Evolutionary conservation across 2,113 vertebrate genomes (phyloP).

Genomic region (Gymnobelideus leadbeateri): DNA sequence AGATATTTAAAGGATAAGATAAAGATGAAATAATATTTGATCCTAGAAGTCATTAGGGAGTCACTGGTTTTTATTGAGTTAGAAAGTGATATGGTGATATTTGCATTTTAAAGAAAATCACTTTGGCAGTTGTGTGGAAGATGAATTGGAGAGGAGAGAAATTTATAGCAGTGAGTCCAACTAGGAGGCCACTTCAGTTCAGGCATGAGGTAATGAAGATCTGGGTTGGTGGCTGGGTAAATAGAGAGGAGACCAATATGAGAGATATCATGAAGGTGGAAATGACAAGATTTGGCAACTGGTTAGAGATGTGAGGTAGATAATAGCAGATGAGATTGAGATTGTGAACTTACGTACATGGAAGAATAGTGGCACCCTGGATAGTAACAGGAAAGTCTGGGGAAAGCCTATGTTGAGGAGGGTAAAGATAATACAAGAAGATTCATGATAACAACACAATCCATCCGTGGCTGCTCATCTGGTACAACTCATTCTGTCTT

Average conservation of each 20-base stretch:
- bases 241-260: not conserved
- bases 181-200: not conserved
- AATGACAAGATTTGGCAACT: not conserved
- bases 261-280: not conserved
- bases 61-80: not conserved
- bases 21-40: not conserved
- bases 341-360: not conserved
- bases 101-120: not conserved
- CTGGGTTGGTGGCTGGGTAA: not conserved
- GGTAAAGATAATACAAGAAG: not conserved
- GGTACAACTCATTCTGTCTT: not conserved
- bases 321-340: not conserved
- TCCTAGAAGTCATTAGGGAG: not conserved
- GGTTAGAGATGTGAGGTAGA: not conserved
- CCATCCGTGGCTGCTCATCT: not conserved
- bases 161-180: not conserved
- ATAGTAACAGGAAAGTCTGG: not conserved
- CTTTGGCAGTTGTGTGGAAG: not conserved
- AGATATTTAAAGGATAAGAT: not conserved
- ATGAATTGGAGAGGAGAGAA: not conserved
- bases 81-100: not conserved
- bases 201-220: not conserved
- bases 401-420: not conserved
- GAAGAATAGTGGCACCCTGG: not conserved
- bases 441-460: not conserved